Base-by-base conservation (phyloP, 2,797 vertebrate species). In the Gallinago nigripennis region DNA sequence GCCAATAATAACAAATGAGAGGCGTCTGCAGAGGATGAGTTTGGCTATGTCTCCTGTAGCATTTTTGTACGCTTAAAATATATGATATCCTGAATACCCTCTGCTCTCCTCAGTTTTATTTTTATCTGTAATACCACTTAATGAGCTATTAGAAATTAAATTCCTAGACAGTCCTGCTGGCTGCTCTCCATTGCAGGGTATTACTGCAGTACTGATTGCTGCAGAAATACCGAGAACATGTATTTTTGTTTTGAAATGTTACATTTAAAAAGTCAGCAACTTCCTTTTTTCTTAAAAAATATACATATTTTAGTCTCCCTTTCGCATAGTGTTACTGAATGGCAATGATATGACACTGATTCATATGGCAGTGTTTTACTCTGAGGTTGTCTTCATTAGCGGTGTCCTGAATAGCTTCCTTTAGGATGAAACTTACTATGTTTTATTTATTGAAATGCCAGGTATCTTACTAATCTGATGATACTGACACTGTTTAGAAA, bases 101-200 rank as follows among this genome's bases (percentile, higher is more conserved):
- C 80, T 90, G 51, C 43, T 84, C 33, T 76, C 56, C 35, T 86
- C 31, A 4, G 10, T 35, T 89, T 93, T 92, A 73, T 93, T 94
- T 94, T 88, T 93, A 51, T 90, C 82, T 91, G 21, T 92, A 88
- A 50, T 86, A 69, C 81, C 66, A 41, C 61, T 94, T 94, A 83
- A 92, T 90, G 82, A 92, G 65, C 72, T 92, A n/a, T 93, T 85
- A 87, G 76, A 91, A 93, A 93, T 87, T 64, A 70, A 86, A 71
- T 93, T 93, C 86, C 82, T 93, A 37, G 70, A 79, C 12, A 66
- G 79, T 64, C 31, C 30, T 20, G 15, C 78, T 94, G 94, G 71
- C 61, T 91, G 41, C 57, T 92, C 24, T 95, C 76, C 79, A 50
- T 39, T 87, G 57, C 50, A 78, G 65, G 57, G 28, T 70, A 20